These are phyloP conservation scores for Morpho achilles DNA, from an alignment of 2,888 invertebrate species.

Conservation along the genomic window DNA sequence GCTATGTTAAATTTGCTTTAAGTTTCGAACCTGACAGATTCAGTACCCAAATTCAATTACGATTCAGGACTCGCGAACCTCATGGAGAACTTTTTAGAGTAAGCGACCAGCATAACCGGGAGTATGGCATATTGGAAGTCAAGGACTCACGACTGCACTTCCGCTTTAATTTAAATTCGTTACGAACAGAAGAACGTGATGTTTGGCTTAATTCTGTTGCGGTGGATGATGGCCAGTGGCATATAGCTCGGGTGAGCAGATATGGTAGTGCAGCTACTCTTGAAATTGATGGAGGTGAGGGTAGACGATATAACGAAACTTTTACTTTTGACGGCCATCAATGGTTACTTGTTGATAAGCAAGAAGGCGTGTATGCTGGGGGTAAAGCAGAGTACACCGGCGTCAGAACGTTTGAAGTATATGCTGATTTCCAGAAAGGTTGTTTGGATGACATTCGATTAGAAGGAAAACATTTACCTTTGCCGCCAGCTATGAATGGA, in stretches of 20 bases:
- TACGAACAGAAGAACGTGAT: conserved; percentile 93
- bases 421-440: conserved; percentile 96
- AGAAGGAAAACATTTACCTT: conserved; percentile 95
- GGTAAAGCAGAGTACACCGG: conserved; percentile 97
- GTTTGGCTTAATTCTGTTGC: conserved; percentile 94
- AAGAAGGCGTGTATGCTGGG: conserved; percentile 96
- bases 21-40: conserved; percentile 96
- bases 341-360: conserved; percentile 94
- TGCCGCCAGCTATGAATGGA: conserved; percentile 96
- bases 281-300: conserved; percentile 97
- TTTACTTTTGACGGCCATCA: conserved; percentile 95
- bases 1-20: conserved; percentile 97
- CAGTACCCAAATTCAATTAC: conserved; percentile 93
- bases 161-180: conserved; percentile 94
- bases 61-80: conserved; percentile 95
- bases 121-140: conserved; percentile 95
- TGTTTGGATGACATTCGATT: conserved; percentile 85
- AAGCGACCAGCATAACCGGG: conserved; percentile 95
- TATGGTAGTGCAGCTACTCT: conserved; percentile 96
- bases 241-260: conserved; percentile 93
- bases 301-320: conserved; percentile 94
- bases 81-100: conserved; percentile 96
- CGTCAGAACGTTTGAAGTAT: conserved; percentile 95
- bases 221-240: conserved; percentile 98
- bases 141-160: conserved; percentile 94